Evolutionary conservation across 2,113 vertebrate species (phyloP), one percentile per base, ranked within the genome.

Genomic region (Scortum barcoo): DNA sequence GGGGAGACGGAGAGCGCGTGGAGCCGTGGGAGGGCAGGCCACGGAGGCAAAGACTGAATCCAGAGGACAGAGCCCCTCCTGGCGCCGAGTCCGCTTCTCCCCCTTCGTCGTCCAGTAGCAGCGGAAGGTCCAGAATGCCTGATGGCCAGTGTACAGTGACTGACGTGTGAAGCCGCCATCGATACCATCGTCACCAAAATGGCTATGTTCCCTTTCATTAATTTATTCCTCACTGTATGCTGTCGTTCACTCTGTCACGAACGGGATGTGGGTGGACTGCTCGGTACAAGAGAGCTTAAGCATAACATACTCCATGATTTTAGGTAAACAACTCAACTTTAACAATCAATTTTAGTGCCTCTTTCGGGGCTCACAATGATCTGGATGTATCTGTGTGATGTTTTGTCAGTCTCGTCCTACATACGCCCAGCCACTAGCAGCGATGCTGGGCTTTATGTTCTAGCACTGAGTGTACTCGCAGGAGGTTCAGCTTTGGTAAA

Each of bases 91-190:
- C 93, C 11, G 53, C 83, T 63, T 88, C 91, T 30, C 76, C 85
- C n/a, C 73, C 90, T 69, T 86, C 91, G 20, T 90, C 93, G 6
- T 90, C 91, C 74, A 85, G 86, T 80, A 91, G 90, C 78, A 90
- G 86, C 2, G 96, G 95, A 71, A 97, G 97, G 78, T 98, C 97
- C 78, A 97, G 98, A 87, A 96, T 97, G 93, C 97, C 98, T 16
- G 98, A 99, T 74, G 98, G 98, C 93, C 98, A 99, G 95, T 99
- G 97, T 95, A 99, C 98, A 76, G 95, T 99, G 93, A 99, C 97
- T 87, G 97, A 99, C 94, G 98, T 99, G 94, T 99, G 96, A 97
- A 77, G 68, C 81, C 72, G 30, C 79, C 22, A 46, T 73, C 54
- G 26, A 76, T 33, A 66, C 33, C 68, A 58, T 71, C 76, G 53